phyloP scores from a whole-genome alignment of 2,888 invertebrate genomes.

The Apotomis betuletana region DNA sequence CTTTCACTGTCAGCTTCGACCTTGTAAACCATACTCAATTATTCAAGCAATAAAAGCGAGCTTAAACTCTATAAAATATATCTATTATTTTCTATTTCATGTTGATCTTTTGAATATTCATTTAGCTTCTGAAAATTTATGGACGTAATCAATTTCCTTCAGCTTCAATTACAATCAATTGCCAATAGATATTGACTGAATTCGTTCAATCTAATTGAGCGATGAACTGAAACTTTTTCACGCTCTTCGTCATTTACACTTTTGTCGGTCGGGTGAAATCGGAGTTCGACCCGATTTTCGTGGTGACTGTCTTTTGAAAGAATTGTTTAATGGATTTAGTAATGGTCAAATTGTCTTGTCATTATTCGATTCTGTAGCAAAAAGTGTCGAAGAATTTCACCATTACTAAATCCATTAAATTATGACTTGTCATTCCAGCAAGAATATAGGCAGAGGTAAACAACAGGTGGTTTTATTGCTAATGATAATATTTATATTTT shows the following conservation, averaged over 20 bases:
- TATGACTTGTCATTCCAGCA: too few relatives aligned
- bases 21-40: background rate
- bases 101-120: constrained; percentile 30
- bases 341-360: too few relatives aligned
- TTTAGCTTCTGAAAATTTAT: constrained; percentile 11
- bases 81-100: background rate
- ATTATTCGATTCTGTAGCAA: too few relatives aligned
- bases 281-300: background rate
- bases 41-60: background rate
- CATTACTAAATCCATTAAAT: too few relatives aligned
- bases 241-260: constrained; percentile 1
- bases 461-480: too few relatives aligned
- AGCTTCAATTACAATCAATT: constrained; percentile 21
- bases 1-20: background rate
- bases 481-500: too few relatives aligned
- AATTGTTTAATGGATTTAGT: background rate
- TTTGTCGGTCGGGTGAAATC: background rate
- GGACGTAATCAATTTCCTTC: constrained; percentile 10
- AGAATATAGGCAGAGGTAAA: too few relatives aligned
- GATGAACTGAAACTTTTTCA: constrained; percentile 11
- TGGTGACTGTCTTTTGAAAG: background rate
- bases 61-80: constrained; percentile 7
- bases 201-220: constrained; percentile 17
- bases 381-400: too few relatives aligned
- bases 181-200: constrained; percentile 21